Percentiles rank a stretch among this genome's conserved stretches.
phyloP scores from a whole-genome alignment of 2,113 vertebrate species.

The Eptesicus fuscus region DNA sequence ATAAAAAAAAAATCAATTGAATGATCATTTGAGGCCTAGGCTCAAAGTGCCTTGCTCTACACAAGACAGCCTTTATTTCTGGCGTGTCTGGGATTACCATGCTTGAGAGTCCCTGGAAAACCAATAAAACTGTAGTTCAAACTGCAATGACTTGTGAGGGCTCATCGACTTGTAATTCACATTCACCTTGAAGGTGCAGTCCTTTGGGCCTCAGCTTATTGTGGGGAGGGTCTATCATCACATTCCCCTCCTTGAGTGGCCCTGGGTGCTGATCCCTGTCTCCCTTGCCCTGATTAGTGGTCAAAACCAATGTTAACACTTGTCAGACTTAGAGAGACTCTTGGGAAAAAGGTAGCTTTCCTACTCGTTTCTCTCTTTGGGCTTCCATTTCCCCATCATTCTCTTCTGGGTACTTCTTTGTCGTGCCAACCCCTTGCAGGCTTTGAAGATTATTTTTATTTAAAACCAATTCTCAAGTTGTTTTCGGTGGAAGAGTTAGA shows the following conservation, averaged over 20 bases:
- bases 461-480: not conserved
- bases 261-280: not conserved
- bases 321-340: not conserved
- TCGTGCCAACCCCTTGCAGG: not conserved
- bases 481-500: not conserved
- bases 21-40: not conserved
- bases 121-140: not conserved
- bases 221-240: not conserved
- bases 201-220: not conserved
- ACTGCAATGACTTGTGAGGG: not conserved
- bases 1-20: not conserved
- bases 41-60: not conserved
- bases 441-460: not conserved
- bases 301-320: not conserved
- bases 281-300: not conserved
- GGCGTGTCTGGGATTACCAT: not conserved
- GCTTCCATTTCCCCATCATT: not conserved
- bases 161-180: not conserved
- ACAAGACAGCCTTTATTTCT: not conserved
- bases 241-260: not conserved
- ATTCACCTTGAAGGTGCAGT: not conserved
- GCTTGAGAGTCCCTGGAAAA: not conserved
- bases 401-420: not conserved
- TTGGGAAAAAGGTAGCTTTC: not conserved
- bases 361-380: not conserved